Base-by-base conservation (phyloP, 2,797 vertebrate genomes). In the Bovichtus variegatus region DNA sequence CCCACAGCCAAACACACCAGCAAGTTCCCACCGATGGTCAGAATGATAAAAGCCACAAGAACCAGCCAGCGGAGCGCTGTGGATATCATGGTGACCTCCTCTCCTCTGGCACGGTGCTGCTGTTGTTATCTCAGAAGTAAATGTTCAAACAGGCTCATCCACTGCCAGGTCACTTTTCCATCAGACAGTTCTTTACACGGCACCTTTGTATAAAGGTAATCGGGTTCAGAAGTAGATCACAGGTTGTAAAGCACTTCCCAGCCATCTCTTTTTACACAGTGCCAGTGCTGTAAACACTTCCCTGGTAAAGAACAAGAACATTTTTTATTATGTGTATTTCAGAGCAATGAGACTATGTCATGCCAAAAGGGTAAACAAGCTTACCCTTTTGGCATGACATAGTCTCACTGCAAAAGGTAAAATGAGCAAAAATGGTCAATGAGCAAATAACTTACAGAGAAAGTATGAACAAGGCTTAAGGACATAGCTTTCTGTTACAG, bases 1-100 rank as follows among this genome's bases (percentile, higher is more conserved):
- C 93, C 95, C 38, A 99, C 97, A 0, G 96, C 97, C 91, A 99
- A 87, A 75, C 97, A 99, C 29, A 99, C 97, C 0, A 99, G 82
- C 79, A 97, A 84, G 2, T 99, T 99, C n/a, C 98, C 98, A 0
- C 94, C 93, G 0, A 99, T 70, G 5, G 95, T 98, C 83, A 97
- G 44, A 36, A 94, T 3, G 21, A 98, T 97, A 53, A 99, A 93
- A 43, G 71, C 46, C 6, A 89, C 5, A 19, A 99, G 94, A 49
- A 92, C 86, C 23, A 94, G 19, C 54, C 94, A 96, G 0, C 94
- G 88, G 8, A 97, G 59, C 55, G 93, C 51, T n/a, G 79, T 94
- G 67, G 88, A 71, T 40, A 92, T 77, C 91, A 94, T 94, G 80
- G 67, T 78, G 82, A 25, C 40, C 66, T 73, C 54, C 54, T 43